These are phyloP conservation scores for Poecile montanus DNA, from an alignment of 2,797 vertebrate species.

Conservation along the genomic window DNA sequence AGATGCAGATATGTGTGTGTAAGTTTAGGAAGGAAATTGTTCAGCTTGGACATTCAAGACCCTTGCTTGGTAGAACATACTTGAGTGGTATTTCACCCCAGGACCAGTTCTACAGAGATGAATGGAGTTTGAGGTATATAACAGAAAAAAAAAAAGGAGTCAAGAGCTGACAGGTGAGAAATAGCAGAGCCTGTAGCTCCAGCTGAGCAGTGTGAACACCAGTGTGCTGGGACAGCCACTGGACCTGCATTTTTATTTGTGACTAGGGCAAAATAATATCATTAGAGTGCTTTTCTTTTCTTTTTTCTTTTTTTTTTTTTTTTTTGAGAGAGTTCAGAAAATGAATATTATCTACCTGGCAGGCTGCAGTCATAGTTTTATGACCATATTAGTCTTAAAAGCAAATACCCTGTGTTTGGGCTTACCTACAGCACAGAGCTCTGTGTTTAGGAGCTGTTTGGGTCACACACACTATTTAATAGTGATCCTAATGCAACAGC, in stretches of 20 bases:
- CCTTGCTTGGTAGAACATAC: background rate
- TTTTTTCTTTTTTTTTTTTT: too few species aligned
- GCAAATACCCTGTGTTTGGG: background rate
- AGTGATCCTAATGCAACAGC: background rate
- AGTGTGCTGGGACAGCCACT: accelerated
- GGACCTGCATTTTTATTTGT: background rate
- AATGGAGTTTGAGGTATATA: background rate
- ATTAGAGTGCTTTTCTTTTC: background rate
- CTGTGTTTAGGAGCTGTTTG: background rate
- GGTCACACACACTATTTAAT: background rate
- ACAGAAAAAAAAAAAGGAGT: background rate
- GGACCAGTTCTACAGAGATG: background rate
- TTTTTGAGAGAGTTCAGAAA: background rate
- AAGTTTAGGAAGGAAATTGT: background rate
- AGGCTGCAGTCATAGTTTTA: background rate
- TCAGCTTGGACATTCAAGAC: accelerated
- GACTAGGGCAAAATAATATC: background rate
- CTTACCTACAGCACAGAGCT: background rate
- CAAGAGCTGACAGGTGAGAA: background rate
- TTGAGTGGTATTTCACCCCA: background rate
- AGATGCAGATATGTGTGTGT: background rate
- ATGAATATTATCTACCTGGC: background rate
- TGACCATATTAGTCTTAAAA: background rate
- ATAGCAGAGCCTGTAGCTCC: background rate
- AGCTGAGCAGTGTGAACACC: background rate